Conservation (phyloP, 2,113 vertebrate species). For the Mus musculus region GRCm39 chr12:66527001-66527500, state of each 20-base stretch:
- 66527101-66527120: neutral
- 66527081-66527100: neutral
- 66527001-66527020: neutral
- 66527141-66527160: neutral
- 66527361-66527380: neutral
- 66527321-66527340: neutral
- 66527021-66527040: neutral
- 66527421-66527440: neutral
- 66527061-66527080: neutral
- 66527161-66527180: neutral
- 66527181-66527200: neutral
- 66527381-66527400: neutral
- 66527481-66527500: neutral
- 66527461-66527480: neutral
- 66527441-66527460: neutral
- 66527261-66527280: neutral
- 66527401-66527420: neutral
- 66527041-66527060: neutral
- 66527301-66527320: neutral
- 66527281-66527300: neutral
- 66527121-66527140: neutral
- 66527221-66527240: neutral
- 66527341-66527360: neutral
- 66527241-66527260: neutral
- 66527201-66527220: neutral